Percentiles rank a stretch among this genome's conserved stretches.
Conservation (phyloP, 2,888 invertebrate genomes). For the Zootermopsis nevadensis region DNA sequence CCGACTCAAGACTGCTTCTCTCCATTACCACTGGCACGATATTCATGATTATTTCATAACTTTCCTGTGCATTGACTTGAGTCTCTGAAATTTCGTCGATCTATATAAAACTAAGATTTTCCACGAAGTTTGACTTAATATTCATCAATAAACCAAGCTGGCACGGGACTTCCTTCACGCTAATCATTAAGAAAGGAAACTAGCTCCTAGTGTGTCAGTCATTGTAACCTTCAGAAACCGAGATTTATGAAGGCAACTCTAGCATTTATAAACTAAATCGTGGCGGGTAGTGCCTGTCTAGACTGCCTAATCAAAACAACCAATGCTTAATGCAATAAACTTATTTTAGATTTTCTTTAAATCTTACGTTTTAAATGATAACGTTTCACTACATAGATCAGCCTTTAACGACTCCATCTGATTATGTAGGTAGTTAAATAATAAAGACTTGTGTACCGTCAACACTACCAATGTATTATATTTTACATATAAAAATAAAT, state of each 20-base stretch:
- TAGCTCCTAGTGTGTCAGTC: background rate
- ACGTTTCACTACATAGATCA: too few species aligned
- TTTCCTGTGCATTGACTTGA: background rate
- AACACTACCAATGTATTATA: too few species aligned
- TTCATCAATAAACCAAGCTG: slow-evolving; percentile 21
- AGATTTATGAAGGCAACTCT: background rate
- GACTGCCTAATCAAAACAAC: background rate
- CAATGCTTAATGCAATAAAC: too few species aligned
- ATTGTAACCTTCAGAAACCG: background rate
- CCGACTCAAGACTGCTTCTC: background rate
- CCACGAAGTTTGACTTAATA: background rate
- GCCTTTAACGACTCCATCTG: too few species aligned
- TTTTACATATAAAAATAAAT: too few species aligned
- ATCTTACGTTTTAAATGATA: too few species aligned
- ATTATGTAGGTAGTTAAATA: too few species aligned
- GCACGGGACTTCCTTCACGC: background rate
- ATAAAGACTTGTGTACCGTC: too few species aligned
- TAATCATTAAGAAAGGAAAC: slow-evolving; percentile 9
- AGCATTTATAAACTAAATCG: background rate
- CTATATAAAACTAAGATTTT: background rate
- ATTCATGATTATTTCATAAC: background rate
- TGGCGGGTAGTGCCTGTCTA: background rate
- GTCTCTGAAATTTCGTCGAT: slow-evolving; percentile 1
- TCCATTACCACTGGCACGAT: background rate
- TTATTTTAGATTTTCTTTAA: too few species aligned